Evolutionary conservation across 2,888 invertebrate species (phyloP).

Genomic region (Celastrina argiolus): DNA sequence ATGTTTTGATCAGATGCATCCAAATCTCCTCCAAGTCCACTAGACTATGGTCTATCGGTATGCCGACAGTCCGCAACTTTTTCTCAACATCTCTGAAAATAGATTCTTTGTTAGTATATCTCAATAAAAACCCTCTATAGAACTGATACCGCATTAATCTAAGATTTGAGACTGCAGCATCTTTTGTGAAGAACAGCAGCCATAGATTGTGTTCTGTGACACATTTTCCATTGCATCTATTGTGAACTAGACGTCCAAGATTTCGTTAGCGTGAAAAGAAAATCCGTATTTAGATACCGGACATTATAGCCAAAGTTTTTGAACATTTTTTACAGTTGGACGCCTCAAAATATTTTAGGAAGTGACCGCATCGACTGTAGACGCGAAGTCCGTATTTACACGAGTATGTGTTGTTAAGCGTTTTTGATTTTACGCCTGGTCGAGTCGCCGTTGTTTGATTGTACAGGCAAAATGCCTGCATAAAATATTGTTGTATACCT

Average conservation of each 20-base stretch:
- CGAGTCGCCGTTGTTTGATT: too few species aligned
- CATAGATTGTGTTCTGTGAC: not conserved
- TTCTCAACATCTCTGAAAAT: constrained; percentile 61
- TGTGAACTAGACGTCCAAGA: not conserved
- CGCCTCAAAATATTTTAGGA: too few species aligned
- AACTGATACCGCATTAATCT: constrained; percentile 1
- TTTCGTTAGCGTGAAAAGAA: too few species aligned
- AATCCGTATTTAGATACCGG: not conserved
- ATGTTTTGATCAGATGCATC: constrained; percentile 60
- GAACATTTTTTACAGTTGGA: too few species aligned
- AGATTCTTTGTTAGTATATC: not conserved
- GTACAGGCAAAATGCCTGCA: too few species aligned
- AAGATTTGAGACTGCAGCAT: not conserved
- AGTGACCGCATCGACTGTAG: too few species aligned
- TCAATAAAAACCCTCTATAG: too few species aligned
- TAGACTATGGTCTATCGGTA: constrained; percentile 61
- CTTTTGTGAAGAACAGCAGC: not conserved
- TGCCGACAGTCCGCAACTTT: constrained; percentile 49
- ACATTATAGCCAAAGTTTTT: too few species aligned
- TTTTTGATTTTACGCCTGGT: too few species aligned
- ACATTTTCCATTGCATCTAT: not conserved
- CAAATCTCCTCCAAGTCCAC: constrained; percentile 62
- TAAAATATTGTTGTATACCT: too few species aligned
- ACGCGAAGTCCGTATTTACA: too few species aligned
- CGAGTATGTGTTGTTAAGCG: too few species aligned